A percentile compares a stretch with the other conserved stretches of the same genome.
phyloP scores from a whole-genome alignment of 2,797 vertebrate species.

The Myotis findleyi region DNA sequence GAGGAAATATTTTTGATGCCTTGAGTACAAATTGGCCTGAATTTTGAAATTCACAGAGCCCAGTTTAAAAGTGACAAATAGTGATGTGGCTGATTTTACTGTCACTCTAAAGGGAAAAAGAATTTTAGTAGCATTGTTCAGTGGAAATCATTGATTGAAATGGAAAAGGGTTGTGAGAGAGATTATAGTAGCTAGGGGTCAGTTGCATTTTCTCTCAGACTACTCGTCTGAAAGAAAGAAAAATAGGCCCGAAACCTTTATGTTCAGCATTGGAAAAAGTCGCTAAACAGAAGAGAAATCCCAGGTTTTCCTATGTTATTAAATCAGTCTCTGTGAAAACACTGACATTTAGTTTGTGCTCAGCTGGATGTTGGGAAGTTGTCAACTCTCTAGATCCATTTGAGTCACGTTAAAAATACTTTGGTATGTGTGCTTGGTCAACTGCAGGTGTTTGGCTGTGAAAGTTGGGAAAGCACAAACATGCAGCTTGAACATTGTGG shows the following conservation, averaged over 20 bases:
- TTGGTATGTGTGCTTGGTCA: conserved; percentile 64
- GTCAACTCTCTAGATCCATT: conserved; percentile 37
- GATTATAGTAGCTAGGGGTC: not conserved
- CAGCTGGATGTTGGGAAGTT: conserved; percentile 28
- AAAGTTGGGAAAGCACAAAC: conserved; percentile 45
- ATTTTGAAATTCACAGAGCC: not conserved
- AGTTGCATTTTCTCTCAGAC: not conserved
- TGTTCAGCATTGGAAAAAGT: not conserved
- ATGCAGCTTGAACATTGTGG: conserved; percentile 40
- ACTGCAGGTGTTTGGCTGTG: conserved; percentile 85
- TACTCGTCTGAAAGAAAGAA: not conserved
- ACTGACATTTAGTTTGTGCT: conserved; percentile 53
- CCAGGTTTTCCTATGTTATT: not conserved
- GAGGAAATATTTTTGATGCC: not conserved
- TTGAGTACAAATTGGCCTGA: not conserved
- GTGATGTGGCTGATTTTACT: not conserved
- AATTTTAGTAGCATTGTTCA: not conserved
- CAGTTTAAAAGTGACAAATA: not conserved
- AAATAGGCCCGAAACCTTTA: not conserved
- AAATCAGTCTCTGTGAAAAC: conserved; percentile 43
- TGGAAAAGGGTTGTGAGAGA: not conserved
- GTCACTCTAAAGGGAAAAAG: not conserved
- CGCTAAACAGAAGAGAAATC: not conserved
- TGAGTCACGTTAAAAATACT: conserved; percentile 58
- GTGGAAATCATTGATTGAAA: conserved; percentile 1